Conservation (phyloP, 2,888 invertebrate species). For the Ophion ventricosus region DNA sequence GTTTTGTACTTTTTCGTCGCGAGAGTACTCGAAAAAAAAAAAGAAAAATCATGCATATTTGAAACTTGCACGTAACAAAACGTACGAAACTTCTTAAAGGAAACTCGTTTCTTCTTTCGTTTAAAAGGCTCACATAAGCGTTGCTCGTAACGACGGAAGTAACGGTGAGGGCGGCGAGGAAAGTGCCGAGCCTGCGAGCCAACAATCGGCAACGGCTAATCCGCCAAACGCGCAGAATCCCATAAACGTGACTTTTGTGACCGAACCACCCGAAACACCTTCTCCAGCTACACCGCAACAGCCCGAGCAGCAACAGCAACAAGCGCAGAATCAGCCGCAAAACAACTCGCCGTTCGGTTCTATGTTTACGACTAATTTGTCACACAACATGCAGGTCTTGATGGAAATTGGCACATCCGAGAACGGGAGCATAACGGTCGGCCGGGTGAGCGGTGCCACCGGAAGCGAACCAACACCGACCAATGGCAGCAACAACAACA, state of each 20-base stretch:
- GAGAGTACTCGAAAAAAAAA: not conserved
- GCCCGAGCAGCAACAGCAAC: slow-evolving; percentile 64
- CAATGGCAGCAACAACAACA: slow-evolving; percentile 69
- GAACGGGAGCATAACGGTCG: slow-evolving; percentile 41
- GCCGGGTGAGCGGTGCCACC: slow-evolving; percentile 47
- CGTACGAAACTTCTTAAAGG: no score
- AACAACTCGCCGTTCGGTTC: slow-evolving; percentile 69
- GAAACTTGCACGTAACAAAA: not conserved
- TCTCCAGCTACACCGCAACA: slow-evolving; percentile 51
- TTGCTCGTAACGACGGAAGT: slow-evolving; percentile 63
- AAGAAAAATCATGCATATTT: not conserved
- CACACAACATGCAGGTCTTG: slow-evolving; percentile 85
- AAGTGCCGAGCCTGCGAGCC: slow-evolving; percentile 55
- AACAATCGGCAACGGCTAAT: slow-evolving; percentile 51
- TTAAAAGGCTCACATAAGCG: slow-evolving; percentile 58
- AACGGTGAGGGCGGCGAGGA: slow-evolving; percentile 55
- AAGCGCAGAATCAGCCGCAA: slow-evolving; percentile 51
- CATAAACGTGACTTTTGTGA: slow-evolving; percentile 35
- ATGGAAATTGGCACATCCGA: slow-evolving; percentile 85
- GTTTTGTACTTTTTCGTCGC: not conserved
- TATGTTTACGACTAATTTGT: slow-evolving; percentile 76
- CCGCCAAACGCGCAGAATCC: slow-evolving; percentile 45
- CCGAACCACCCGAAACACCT: slow-evolving; percentile 45
- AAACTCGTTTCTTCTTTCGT: not conserved
- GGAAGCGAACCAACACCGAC: slow-evolving; percentile 74